These are phyloP conservation scores for Rhabdomys dilectus DNA, from an alignment of 2,113 vertebrate genomes.

Conservation along the genomic window DNA sequence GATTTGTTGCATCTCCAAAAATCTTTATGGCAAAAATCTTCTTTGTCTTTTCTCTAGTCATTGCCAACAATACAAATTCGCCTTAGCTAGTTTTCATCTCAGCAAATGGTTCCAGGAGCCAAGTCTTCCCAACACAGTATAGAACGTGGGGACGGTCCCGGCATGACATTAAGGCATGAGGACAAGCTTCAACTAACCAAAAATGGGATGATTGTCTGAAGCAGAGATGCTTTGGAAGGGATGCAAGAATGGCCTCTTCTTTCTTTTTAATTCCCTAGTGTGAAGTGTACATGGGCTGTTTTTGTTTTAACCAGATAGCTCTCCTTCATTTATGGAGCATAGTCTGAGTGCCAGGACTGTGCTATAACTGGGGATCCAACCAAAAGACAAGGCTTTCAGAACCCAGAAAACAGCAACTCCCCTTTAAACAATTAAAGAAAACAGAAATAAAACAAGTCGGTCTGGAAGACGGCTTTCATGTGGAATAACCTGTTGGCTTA, in stretches of 20 bases:
- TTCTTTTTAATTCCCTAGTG: slow-evolving; percentile 36
- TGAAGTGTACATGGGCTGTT: neutral
- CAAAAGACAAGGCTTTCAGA: slow-evolving; percentile 12
- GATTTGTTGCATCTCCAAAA: neutral
- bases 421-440: neutral
- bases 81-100: neutral
- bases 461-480: neutral
- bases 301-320: neutral
- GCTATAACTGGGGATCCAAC: neutral
- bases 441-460: neutral
- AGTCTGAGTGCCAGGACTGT: neutral
- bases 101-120: neutral
- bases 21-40: neutral
- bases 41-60: neutral
- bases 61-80: neutral
- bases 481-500: neutral
- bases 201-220: neutral
- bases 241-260: neutral
- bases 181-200: neutral
- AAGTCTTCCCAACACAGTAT: neutral
- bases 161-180: neutral
- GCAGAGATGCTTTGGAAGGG: too few species aligned
- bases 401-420: neutral
- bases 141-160: too few species aligned
- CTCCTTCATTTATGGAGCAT: neutral